Evolutionary conservation across 2,797 vertebrate species (phyloP), one percentile per base, ranked within the genome.

Genomic region (Allochrocebus solatus): DNA sequence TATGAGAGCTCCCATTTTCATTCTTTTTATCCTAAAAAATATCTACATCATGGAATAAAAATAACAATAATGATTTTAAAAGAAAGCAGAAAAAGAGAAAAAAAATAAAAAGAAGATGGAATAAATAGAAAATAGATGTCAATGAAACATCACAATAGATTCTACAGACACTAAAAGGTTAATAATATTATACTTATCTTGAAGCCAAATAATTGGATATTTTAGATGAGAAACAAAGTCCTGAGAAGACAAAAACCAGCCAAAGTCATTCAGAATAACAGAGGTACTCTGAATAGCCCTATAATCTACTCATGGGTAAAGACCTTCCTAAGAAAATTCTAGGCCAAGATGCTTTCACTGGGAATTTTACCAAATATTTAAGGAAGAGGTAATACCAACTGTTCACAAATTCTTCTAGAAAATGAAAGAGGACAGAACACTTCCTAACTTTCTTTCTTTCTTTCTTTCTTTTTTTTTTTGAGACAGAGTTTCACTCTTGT

Each of bases 11-110:
- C 67, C 81, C 19, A 84, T 39, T 24, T 89, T 53, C 12, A 6
- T 95, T 93, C 28, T 92, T 76, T 95, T 26, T 85, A 50, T 30
- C 12, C 43, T 83, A 76, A 81, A 94, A 72, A 93, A 95, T 53
- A 78, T 17, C 13, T 7, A 85, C 22, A 64, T 78, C 39, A n/a
- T 59, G 26, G 43, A 84, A 59, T 57, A 21, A 94, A 75, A 93
- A 92, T 22, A 74, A 82, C 75, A 26, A 36, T n/a, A 88, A 4
- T 70, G 41, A 85, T 64, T 53, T 22, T 94, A 61, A 93, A 81
- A 67, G 24, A 74, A 93, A 96, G 61, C 50, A 89, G 33, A 91
- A 83, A 94, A 9, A 82, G 33, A 87, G 72, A 87, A 85, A 53
- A 30, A 94, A 72, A 39, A 57, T 82, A 55, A 28, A 83, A 13